Conservation (phyloP, 2,113 vertebrate genomes). For the Thymallus thymallus region DNA sequence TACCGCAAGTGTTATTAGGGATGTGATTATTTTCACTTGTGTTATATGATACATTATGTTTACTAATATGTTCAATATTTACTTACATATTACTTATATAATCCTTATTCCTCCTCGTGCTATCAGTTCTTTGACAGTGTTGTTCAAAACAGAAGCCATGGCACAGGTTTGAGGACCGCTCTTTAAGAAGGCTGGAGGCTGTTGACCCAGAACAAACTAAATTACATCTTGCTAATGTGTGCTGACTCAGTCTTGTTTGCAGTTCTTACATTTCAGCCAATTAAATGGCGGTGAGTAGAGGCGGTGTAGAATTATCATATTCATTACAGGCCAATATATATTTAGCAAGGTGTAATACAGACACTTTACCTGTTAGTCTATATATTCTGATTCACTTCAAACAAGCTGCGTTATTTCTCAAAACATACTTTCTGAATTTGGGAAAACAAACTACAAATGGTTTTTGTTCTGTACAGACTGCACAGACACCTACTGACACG, state of each 20-base stretch:
- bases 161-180: conserved; percentile 38
- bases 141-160: conserved; percentile 49
- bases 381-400: background rate
- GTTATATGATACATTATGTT: no score
- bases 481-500: background rate
- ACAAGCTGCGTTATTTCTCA: background rate
- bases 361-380: no score
- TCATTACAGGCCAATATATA: background rate
- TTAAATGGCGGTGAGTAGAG: conserved; percentile 37
- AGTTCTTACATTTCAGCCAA: conserved; percentile 59
- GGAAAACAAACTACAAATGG: background rate
- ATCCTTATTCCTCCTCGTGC: background rate
- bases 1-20: no score
- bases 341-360: no score
- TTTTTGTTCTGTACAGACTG: background rate
- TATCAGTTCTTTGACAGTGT: conserved; percentile 31
- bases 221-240: conserved; percentile 53
- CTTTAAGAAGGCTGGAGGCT: conserved; percentile 40
- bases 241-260: conserved; percentile 52
- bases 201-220: conserved; percentile 64
- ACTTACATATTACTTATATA: background rate
- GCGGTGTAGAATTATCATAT: background rate
- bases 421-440: background rate
- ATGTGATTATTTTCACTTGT: no score
- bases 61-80: no score